Conservation (phyloP, 2,888 invertebrate genomes). For the Ophion ellenae region DNA sequence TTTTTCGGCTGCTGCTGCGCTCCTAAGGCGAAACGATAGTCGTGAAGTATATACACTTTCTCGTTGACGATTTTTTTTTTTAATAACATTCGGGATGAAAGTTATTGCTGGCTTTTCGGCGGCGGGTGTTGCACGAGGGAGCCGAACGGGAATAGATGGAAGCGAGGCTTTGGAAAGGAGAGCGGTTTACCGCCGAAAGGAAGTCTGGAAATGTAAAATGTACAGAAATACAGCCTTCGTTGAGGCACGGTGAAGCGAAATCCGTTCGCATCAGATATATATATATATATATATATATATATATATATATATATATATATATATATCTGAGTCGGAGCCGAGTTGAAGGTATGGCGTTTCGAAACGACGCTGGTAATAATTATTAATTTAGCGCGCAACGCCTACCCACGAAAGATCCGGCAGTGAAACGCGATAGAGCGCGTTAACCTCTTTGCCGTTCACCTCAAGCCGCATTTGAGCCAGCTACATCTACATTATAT, state of each 20-base stretch:
- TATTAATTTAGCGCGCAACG: constrained; percentile 67
- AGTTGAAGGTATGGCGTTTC: constrained; percentile 35
- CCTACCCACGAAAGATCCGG: constrained; percentile 63
- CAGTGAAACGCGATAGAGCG: constrained; percentile 63
- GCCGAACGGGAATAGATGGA: constrained; percentile 4
- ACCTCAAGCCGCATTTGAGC: constrained; percentile 26
- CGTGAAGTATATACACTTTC: constrained; percentile 58
- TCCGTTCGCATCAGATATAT: constrained; percentile 28
- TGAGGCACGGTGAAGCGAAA: constrained; percentile 48
- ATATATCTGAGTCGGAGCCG: no score
- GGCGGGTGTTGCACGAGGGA: constrained; percentile 47
- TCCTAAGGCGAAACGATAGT: constrained; percentile 46
- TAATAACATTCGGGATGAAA: constrained; percentile 47
- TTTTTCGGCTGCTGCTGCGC: constrained; percentile 12
- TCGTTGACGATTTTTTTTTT: constrained; percentile 29
- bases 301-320: no score
- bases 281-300: no score
- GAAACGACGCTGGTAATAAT: constrained; percentile 61
- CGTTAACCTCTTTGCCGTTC: constrained; percentile 32
- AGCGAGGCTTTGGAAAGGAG: constrained; percentile 25
- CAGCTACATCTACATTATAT: constrained; percentile 15
- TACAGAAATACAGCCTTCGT: constrained; percentile 48
- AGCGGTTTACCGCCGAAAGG: constrained; percentile 61
- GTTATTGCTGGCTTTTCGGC: constrained; percentile 57
- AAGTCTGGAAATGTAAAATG: constrained; percentile 62